phyloP scores from a whole-genome alignment of 2,888 invertebrate species.

The Scotopteryx bipunctaria region DNA sequence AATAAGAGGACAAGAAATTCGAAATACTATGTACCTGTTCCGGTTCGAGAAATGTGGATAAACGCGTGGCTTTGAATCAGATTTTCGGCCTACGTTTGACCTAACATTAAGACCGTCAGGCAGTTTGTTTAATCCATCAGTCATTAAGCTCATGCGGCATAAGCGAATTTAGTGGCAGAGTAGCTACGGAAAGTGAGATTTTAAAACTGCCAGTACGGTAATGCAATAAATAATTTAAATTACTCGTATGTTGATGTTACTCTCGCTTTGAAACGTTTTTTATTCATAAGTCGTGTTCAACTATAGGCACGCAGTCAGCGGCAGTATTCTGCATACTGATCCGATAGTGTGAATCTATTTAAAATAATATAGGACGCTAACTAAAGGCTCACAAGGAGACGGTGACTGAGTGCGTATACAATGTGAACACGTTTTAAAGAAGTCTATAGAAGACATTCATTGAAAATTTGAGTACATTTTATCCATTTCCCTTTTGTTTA shows the following conservation, averaged over 20 bases:
- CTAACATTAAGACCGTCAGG: no score
- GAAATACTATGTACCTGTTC: constrained; percentile 78
- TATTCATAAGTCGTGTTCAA: no score
- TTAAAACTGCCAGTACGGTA: neutral
- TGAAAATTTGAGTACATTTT: neutral
- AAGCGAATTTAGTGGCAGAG: constrained; percentile 1
- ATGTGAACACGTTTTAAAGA: no score
- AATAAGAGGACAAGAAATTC: constrained; percentile 59
- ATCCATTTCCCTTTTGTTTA: constrained; percentile 1
- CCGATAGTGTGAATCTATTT: no score
- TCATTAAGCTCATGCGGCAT: neutral
- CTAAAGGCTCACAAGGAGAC: no score
- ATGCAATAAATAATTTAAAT: neutral
- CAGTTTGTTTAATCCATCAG: no score
- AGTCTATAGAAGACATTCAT: no score
- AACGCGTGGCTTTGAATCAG: constrained; percentile 1
- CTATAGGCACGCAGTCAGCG: no score
- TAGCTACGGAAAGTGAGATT: neutral
- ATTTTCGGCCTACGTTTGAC: constrained; percentile 19
- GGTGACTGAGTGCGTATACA: no score
- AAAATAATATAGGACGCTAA: no score
- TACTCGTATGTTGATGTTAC: neutral
- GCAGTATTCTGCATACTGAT: no score
- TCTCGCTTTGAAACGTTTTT: neutral
- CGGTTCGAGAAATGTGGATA: constrained; percentile 51